Percentiles rank a stretch among this genome's conserved stretches.
These are phyloP conservation scores for Phymatocera aterrima DNA, from an alignment of 2,888 invertebrate genomes.

Conservation along the genomic window DNA sequence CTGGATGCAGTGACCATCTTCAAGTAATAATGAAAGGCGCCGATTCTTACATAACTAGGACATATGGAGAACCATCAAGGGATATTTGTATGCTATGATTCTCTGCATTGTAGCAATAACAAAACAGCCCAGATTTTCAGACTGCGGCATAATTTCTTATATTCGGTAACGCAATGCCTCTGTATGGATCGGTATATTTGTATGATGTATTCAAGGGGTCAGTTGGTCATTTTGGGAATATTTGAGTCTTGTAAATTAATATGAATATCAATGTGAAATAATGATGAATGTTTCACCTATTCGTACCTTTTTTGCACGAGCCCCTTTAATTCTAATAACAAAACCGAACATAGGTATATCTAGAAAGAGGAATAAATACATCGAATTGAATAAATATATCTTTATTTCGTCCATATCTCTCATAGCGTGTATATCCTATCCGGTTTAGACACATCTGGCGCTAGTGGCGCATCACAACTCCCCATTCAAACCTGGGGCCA, in stretches of 20 bases:
- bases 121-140: neutral
- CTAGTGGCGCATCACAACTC: no score
- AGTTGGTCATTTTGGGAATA: no score
- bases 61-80: neutral
- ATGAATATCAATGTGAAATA: no score
- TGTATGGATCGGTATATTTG: neutral
- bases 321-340: neutral
- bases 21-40: no score
- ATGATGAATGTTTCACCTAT: no score
- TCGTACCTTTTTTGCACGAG: no score
- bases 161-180: neutral
- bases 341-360: neutral
- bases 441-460: neutral
- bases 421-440: no score
- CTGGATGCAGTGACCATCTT: neutral
- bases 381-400: neutral
- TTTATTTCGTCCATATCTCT: conserved; percentile 4
- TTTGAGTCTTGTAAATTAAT: no score
- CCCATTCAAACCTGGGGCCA: no score
- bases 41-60: no score
- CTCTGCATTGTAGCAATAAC: neutral
- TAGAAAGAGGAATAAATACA: neutral
- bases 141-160: neutral
- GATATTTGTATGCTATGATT: neutral
- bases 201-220: no score